These are phyloP conservation scores for Lymantria monacha DNA, from an alignment of 2,888 invertebrate species.

Conservation along the genomic window DNA sequence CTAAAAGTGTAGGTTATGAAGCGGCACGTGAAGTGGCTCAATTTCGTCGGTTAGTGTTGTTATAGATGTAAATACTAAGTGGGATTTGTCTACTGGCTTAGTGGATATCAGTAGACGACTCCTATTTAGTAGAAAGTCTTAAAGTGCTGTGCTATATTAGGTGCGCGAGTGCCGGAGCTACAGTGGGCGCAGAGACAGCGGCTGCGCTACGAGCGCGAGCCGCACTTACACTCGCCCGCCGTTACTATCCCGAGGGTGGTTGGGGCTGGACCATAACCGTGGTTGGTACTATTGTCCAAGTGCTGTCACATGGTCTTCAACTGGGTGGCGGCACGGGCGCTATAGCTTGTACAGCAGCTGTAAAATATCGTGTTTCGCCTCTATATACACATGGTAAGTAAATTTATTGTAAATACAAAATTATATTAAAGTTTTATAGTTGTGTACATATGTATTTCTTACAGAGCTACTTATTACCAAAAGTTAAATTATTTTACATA, in stretches of 20 bases:
- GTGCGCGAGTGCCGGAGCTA: slow-evolving; percentile 78
- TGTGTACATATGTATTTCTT: neutral
- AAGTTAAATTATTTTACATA: too few species aligned
- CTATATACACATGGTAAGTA: slow-evolving; percentile 85
- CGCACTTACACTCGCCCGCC: slow-evolving; percentile 85
- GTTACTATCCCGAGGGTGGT: slow-evolving; percentile 93
- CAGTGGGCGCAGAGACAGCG: slow-evolving; percentile 71
- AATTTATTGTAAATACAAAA: neutral
- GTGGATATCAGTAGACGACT: slow-evolving; percentile 23
- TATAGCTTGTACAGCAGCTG: slow-evolving; percentile 84
- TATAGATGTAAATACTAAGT: slow-evolving; percentile 24
- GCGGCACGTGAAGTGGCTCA: slow-evolving; percentile 73
- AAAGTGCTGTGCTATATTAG: slow-evolving; percentile 59
- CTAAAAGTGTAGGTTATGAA: slow-evolving; percentile 79
- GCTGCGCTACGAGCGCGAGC: slow-evolving; percentile 83
- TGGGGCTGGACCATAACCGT: slow-evolving; percentile 93
- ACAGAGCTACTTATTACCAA: neutral
- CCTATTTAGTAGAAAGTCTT: slow-evolving; percentile 21
- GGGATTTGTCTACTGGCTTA: slow-evolving; percentile 14
- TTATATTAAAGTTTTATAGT: neutral
- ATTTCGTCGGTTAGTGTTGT: slow-evolving; percentile 75
- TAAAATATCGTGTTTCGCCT: slow-evolving; percentile 84
- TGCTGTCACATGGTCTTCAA: slow-evolving; percentile 89
- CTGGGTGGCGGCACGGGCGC: slow-evolving; percentile 85
- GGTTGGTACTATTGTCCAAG: slow-evolving; percentile 87